phyloP scores from a whole-genome alignment of 2,797 vertebrate species.

The Decapterus maruadsi region DNA sequence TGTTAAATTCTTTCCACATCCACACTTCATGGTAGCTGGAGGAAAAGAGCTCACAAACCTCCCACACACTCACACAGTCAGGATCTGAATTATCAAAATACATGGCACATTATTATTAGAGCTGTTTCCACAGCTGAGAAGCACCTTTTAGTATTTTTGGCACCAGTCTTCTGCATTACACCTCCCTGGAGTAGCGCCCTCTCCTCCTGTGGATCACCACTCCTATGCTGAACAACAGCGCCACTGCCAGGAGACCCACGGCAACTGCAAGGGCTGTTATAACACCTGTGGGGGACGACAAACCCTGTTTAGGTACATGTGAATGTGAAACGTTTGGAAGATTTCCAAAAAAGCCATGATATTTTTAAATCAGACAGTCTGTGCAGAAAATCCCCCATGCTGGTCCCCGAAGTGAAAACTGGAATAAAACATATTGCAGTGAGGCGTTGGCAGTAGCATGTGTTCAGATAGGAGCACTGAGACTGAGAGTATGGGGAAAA shows the following conservation, averaged over 20 bases:
- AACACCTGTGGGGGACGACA: slow-evolving; percentile 67
- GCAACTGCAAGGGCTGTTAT: slow-evolving; percentile 77
- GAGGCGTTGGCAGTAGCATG: not conserved
- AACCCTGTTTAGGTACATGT: slow-evolving; percentile 26
- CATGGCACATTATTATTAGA: slow-evolving; percentile 37
- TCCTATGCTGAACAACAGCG: slow-evolving; percentile 78
- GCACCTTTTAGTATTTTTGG: slow-evolving; percentile 36
- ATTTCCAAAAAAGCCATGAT: slow-evolving; percentile 30
- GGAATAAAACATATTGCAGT: slow-evolving; percentile 17
- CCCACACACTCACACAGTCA: slow-evolving; percentile 9
- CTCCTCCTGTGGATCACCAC: slow-evolving; percentile 66
- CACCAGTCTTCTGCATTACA: slow-evolving; percentile 51
- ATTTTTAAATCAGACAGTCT: slow-evolving; percentile 31
- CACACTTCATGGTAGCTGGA: slow-evolving; percentile 1
- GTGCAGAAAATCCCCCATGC: slow-evolving; percentile 25
- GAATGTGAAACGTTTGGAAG: slow-evolving; percentile 21
- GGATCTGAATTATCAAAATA: slow-evolving; percentile 19
- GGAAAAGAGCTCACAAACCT: not conserved
- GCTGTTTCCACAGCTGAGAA: slow-evolving; percentile 7
- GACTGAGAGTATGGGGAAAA: not conserved
- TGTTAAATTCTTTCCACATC: not conserved
- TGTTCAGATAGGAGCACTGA: not conserved
- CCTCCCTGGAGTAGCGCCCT: slow-evolving; percentile 71
- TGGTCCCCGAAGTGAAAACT: slow-evolving; percentile 1
- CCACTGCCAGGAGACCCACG: slow-evolving; percentile 80